Evolutionary conservation across 2,888 invertebrate species (phyloP), one percentile per base, ranked within the genome.

Genomic region (Tineola bisselliella): DNA sequence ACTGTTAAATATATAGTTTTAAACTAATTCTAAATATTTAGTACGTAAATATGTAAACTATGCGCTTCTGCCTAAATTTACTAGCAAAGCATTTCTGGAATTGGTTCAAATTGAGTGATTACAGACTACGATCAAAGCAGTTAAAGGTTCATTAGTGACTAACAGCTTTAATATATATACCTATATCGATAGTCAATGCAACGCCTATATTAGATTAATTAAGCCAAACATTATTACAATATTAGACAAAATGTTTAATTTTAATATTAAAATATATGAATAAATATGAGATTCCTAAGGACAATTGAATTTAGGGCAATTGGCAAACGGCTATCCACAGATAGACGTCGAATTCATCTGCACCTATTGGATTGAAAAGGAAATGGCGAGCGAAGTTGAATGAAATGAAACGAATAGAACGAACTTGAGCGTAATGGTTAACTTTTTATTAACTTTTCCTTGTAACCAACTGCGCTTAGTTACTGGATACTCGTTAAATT

Each of bases 101-200:
- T 48, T 48, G 48, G 48, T 48, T 48, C 48, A 48, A 48, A 48
- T 48, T 48, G 48, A 48, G 15, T 48, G 48, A 48, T 48, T 48
- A 48, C 15, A 38, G 48, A 15, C 15, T 48, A 15, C 48, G 13
- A 48, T 48, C 48, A 48, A 48, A 48, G 48, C 48, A n/a, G 48
- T 38, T 38, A 38, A 38, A 38, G 38, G 38, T 38, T 38, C 38
- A 38, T 38, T 38, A 38, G 38, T 48, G 15, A n/a, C 48, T 48
- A 48, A 48, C 48, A 13, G 13, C 48, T 15, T 48, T 48, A 48
- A 48, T 13, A 48, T 10, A 48, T 38, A 38, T 38, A 38, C 38
- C 6, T 38, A 10, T 2, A 15, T 48, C 48, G 15, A 48, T 48
- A 48, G 48, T 10, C 48, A n/a, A 15, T 48, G 48, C 48, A 48